Base-by-base conservation (phyloP, 2,888 invertebrate genomes). In the Caprella mutica region DNA sequence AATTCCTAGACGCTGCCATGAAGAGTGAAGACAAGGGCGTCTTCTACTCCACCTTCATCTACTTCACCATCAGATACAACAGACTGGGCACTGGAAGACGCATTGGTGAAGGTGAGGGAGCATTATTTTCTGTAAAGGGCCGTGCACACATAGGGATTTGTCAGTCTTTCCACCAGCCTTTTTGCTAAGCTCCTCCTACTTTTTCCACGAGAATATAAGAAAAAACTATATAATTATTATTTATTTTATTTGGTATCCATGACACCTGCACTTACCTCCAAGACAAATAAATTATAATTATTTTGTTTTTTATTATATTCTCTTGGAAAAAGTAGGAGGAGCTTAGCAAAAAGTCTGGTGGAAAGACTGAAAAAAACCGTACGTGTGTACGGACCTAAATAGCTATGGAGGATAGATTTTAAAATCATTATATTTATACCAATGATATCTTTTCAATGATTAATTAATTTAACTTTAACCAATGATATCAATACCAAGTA, bases 1-100 rank as follows among this genome's bases (percentile, higher is more conserved):
- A 89, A 74, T 83, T 90, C 72, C 77, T 94, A 21, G 86, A 89
- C 68, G 86, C 87, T 0, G 90, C 91, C 0, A 77, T 79, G 69
- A 77, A 77, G 58, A 74, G 78, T 1, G 77, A 80, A 0, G 81
- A 84, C 69, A 72, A 76, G 24, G 76, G 78, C 46, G 73, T 85
- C 21, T 86, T 86, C 70, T 84, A 84, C 70, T 79, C 82, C 2
- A 82, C 84, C 2, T 85, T 78, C 68, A 80, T 80, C 66, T 83
- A 78, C 69, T 81, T 82, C 69, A 78, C 81, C 69, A 79, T 71
- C 66, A 76, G 81, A 58, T 81, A 82, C 69, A 67, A 77, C 14
- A 72, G 77, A 33, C 71, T 79, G 27, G 73, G 79, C 70, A 81
- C 81, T 6, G 58, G 50, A 27, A 42, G 56, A 27, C 58, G 56